Base-by-base conservation (phyloP, 2,113 vertebrate genomes). In the Platichthys stellatus region DNA sequence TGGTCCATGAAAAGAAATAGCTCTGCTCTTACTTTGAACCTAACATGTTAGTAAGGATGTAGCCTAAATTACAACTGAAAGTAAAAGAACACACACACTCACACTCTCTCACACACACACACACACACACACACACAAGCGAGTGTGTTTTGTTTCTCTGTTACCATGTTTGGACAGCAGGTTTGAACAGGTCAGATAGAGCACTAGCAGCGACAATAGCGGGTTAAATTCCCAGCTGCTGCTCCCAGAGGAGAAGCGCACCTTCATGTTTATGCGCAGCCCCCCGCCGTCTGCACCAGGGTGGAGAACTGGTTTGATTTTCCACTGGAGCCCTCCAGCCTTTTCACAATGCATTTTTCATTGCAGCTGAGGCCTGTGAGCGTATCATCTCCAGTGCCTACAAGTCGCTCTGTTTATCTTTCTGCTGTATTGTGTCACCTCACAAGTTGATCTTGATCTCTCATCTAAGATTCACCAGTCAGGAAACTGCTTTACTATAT, bases 231-330 rank as follows among this genome's bases (percentile, higher is more conserved):
- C 61, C 61, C 38, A 71, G 53, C 70, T 2, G n/a, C 63, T 51
- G 72, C 78, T 82, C 31, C 74, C 57, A 53, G 43, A 56, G 72
- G 69, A 62, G 24, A 75, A 72, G 28, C 4, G 58, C 56, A 49
- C 57, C 73, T 78, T 71, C 75, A 49, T 82, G 74, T 86, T 87
- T 28, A 53, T 64, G n/a, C 18, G 17, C 59, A 76, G n/a, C 60
- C 45, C 45, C 9, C 51, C 20, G 51, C 26, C 1, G 45, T 43
- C 23, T 51, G 70, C 74, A 62, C 31, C 59, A 2, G 38, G 20
- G 2, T 11, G 43, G 65, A 84, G 80, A 87, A 82, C 84, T 74
- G 82, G 78, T 54, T 83, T 82, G 63, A 15, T 85, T 85, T 78
- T 66, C 4, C 2, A 17, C 17, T 5, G 47, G 47, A 53, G 18